Percentiles rank a stretch among this genome's conserved stretches.
These are phyloP conservation scores for Poecilia picta DNA, from an alignment of 2,797 vertebrate genomes.

Conservation along the genomic window DNA sequence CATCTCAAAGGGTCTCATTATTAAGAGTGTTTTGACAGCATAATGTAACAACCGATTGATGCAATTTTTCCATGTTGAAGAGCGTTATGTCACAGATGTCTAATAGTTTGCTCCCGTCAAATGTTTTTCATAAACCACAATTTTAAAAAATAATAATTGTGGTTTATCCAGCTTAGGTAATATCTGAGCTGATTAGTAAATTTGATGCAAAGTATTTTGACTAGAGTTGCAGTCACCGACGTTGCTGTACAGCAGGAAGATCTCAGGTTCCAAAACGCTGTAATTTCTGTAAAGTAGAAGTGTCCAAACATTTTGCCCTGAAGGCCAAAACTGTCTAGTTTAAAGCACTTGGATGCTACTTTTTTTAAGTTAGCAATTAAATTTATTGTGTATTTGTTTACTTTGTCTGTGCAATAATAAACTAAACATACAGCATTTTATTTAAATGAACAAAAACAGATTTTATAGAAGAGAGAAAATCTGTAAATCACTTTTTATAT, in stretches of 20 bases:
- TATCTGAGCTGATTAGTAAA: background rate
- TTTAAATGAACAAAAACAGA: too few relatives aligned
- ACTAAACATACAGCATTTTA: too few relatives aligned
- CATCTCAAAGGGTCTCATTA: slow-evolving; percentile 74
- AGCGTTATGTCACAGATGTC: slow-evolving; percentile 10
- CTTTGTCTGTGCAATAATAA: too few relatives aligned
- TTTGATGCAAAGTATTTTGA: background rate
- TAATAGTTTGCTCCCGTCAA: background rate
- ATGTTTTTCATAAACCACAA: background rate
- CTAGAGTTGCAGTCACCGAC: background rate
- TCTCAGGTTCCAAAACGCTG: background rate
- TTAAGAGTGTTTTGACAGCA: slow-evolving; percentile 56
- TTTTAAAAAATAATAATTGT: background rate
- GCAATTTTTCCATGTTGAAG: slow-evolving; percentile 40
- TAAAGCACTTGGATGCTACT: too few relatives aligned
- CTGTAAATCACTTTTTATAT: too few relatives aligned
- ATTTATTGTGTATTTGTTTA: too few relatives aligned
- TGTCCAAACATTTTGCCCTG: too few relatives aligned
- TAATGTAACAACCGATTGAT: slow-evolving; percentile 42
- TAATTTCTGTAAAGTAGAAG: background rate
- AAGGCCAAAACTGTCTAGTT: too few relatives aligned
- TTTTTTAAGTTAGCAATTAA: too few relatives aligned
- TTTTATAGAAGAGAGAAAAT: too few relatives aligned
- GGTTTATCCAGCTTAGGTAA: background rate
- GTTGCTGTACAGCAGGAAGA: background rate